Conservation (phyloP, 2,113 vertebrate species). For the Corythornis vintsioides region DNA sequence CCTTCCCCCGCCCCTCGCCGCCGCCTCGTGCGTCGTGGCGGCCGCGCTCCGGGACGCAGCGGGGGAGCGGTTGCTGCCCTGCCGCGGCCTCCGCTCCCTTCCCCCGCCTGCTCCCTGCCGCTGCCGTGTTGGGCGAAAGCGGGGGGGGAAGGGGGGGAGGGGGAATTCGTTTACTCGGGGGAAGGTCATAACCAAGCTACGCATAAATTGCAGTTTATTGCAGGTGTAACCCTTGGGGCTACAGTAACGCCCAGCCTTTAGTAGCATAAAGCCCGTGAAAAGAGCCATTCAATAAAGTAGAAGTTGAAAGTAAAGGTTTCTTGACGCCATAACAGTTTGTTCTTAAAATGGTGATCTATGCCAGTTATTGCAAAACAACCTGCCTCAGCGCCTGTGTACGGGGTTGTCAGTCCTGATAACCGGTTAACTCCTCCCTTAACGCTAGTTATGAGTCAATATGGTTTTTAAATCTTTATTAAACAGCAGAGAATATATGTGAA, state of each 20-base stretch:
- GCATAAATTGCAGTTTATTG: background rate
- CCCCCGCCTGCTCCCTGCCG: background rate
- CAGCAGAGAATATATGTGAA: background rate
- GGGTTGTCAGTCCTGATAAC: background rate
- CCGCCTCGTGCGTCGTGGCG: background rate
- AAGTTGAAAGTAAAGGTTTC: constrained; percentile 33
- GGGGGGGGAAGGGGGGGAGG: no score
- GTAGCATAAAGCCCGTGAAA: background rate
- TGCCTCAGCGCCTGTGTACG: background rate
- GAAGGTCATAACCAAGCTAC: background rate
- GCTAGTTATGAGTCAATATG: background rate
- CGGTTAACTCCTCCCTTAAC: background rate
- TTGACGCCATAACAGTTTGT: constrained; percentile 42
- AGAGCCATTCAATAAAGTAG: background rate
- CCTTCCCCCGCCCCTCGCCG: background rate
- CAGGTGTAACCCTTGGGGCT: background rate
- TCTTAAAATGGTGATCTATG: constrained; percentile 57
- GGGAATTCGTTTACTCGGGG: rapidly evolving
- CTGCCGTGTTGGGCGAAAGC: background rate
- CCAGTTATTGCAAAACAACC: constrained; percentile 56
- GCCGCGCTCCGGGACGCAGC: background rate
- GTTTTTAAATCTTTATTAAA: constrained; percentile 18
- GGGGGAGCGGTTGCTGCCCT: background rate
- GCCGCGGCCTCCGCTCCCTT: background rate
- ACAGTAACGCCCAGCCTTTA: background rate